Evolutionary conservation across 2,113 vertebrate genomes (phyloP).

Genomic region (Pomatorhinus ruficollis): DNA sequence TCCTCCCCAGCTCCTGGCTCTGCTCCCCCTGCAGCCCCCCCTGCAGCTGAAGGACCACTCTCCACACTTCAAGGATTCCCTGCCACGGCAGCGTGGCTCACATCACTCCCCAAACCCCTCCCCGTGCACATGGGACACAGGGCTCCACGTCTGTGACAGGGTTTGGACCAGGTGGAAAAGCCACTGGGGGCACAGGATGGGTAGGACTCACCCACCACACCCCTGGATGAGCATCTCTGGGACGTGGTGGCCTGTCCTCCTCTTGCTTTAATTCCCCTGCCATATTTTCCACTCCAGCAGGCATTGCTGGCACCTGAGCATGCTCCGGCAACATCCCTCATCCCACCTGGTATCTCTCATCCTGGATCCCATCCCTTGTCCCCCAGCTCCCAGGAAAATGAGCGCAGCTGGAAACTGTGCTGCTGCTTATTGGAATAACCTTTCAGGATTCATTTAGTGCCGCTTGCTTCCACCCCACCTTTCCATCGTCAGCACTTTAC

Average conservation of each 20-base stretch:
- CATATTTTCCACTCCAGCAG: neutral
- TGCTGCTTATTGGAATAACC: conserved; percentile 43
- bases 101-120: neutral
- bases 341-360: neutral
- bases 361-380: neutral
- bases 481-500: neutral
- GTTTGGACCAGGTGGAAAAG: neutral
- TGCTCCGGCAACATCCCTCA: neutral
- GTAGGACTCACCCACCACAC: neutral
- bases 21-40: neutral
- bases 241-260: fast-evolving
- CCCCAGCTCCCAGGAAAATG: neutral
- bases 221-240: neutral
- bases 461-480: neutral
- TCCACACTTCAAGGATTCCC: neutral
- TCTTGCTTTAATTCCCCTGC: neutral
- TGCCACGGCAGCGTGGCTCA: neutral
- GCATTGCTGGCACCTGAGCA: neutral
- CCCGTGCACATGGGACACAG: fast-evolving
- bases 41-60: fast-evolving
- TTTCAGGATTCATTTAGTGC: conserved; percentile 57
- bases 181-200: fast-evolving
- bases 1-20: neutral
- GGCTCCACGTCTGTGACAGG: fast-evolving
- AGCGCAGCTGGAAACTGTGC: neutral